Evolutionary conservation across 2,113 vertebrate genomes (phyloP).

Genomic region (Ochotona curzoniae): DNA sequence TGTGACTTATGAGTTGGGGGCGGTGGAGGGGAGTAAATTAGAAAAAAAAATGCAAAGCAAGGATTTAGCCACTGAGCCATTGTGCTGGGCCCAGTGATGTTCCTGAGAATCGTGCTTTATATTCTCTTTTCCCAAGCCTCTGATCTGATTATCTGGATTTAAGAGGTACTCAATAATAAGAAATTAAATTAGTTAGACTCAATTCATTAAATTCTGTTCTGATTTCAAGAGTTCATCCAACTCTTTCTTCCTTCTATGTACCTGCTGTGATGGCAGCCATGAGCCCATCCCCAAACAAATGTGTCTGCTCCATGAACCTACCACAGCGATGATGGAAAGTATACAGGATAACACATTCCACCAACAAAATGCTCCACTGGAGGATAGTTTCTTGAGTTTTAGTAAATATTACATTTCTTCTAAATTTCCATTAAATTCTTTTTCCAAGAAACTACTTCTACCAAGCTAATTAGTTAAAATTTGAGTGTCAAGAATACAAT

Average conservation of each 20-base stretch:
- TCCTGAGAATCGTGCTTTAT: not conserved
- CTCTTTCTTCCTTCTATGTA: not conserved
- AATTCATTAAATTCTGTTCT: not conserved
- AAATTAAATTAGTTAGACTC: not conserved
- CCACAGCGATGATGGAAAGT: not conserved
- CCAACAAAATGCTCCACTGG: not conserved
- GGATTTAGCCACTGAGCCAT: no score
- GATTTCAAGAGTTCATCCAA: not conserved
- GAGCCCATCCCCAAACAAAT: not conserved
- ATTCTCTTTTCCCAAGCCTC: not conserved
- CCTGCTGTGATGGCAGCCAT: not conserved
- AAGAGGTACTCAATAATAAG: not conserved
- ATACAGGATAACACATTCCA: not conserved
- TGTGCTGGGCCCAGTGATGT: no score
- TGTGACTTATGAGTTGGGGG: no score
- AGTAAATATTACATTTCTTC: conserved; percentile 29
- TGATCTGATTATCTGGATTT: not conserved
- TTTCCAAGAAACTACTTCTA: conserved; percentile 35
- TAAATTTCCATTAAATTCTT: conserved; percentile 52
- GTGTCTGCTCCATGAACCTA: not conserved
- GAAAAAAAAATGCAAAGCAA: no score
- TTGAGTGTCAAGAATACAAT: conserved; percentile 49
- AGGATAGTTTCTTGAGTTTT: not conserved
- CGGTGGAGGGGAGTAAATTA: no score
- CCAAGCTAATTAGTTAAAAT: conserved; percentile 60